Conservation (phyloP, 2,113 vertebrate species). For the Riparia riparia region DNA sequence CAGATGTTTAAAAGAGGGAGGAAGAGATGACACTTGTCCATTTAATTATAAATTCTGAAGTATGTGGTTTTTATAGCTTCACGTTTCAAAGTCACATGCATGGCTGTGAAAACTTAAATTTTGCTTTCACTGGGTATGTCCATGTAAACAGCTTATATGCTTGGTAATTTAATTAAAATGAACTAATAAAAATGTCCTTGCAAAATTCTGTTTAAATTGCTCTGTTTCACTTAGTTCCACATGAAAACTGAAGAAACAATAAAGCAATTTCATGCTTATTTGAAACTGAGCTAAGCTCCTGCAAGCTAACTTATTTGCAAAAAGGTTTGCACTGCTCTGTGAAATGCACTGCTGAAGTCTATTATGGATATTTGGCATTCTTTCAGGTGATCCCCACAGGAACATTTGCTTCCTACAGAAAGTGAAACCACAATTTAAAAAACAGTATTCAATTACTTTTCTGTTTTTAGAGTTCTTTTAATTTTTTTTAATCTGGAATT, state of each 20-base stretch:
- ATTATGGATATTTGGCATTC: not conserved
- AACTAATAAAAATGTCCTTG: not conserved
- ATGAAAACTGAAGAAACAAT: not conserved
- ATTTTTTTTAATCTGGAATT: not conserved
- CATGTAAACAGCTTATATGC: not conserved
- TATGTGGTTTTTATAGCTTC: not conserved
- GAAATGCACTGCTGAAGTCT: not conserved
- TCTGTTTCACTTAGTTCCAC: not conserved
- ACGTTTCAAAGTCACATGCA: not conserved
- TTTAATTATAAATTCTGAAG: not conserved
- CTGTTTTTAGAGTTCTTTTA: not conserved
- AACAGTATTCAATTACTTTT: not conserved
- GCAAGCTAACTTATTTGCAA: not conserved
- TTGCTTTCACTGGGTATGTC: not conserved
- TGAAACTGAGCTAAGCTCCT: not conserved
- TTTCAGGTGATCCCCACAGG: not conserved
- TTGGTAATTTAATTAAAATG: not conserved
- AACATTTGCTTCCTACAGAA: conserved; percentile 16
- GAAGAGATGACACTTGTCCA: not conserved
- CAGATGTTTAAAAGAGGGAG: not conserved
- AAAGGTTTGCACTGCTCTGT: not conserved
- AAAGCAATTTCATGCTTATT: not conserved
- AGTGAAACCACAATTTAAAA: not conserved
- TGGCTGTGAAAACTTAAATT: not conserved
- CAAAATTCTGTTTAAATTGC: not conserved